These are phyloP conservation scores for Thalpophila matura DNA, from an alignment of 2,888 invertebrate species.

Conservation along the genomic window DNA sequence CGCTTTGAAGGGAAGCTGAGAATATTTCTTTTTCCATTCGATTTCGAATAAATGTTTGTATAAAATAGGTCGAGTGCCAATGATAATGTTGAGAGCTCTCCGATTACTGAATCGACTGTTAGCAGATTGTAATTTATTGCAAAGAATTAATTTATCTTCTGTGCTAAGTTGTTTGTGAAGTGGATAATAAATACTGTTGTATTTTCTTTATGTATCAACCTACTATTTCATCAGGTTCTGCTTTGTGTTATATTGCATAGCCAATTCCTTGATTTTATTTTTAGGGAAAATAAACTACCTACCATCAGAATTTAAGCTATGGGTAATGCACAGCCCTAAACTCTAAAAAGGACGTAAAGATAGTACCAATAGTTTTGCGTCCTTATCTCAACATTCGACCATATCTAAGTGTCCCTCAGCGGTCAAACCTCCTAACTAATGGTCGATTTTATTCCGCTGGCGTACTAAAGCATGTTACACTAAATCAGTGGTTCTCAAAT, in stretches of 20 bases:
- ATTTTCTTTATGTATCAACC: conserved; percentile 23
- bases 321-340: conserved; percentile 5
- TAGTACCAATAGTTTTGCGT: conserved; percentile 24
- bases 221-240: conserved; percentile 21
- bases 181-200: conserved; percentile 21
- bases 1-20: conserved; percentile 33
- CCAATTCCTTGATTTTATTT: not conserved
- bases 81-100: conserved; percentile 40
- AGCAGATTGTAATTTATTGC: conserved; percentile 43
- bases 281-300: too few relatives aligned
- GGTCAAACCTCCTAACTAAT: conserved; percentile 49
- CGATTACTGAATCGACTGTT: conserved; percentile 20
- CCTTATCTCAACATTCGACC: conserved; percentile 30
- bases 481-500: too few relatives aligned
- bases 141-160: conserved; percentile 36
- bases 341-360: conserved; percentile 33
- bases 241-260: not conserved
- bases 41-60: conserved; percentile 39
- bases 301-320: not conserved
- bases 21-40: conserved; percentile 28
- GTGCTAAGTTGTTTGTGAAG: conserved; percentile 41
- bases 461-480: conserved; percentile 40
- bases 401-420: conserved; percentile 42
- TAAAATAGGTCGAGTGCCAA: conserved; percentile 50
- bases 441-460: conserved; percentile 47